Conservation (phyloP, 2,113 vertebrate species). For the Poecilia latipinna region DNA sequence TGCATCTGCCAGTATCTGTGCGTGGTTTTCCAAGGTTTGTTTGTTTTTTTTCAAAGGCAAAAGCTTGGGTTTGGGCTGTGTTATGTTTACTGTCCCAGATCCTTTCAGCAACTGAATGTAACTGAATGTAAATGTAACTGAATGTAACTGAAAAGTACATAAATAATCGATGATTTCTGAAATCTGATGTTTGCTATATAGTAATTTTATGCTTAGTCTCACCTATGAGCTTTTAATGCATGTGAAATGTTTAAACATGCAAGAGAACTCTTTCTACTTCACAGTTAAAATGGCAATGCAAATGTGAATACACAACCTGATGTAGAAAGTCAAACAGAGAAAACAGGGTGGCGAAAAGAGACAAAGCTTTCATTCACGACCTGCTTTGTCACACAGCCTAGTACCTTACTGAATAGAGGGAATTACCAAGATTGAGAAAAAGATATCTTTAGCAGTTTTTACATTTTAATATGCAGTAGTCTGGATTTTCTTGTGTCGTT, state of each 20-base stretch:
- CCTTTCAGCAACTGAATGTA: background rate
- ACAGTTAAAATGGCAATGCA: slow-evolving; percentile 6
- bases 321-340: slow-evolving; percentile 9
- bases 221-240: background rate
- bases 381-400: slow-evolving; percentile 2
- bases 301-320: background rate
- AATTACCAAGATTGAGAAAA: background rate
- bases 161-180: background rate
- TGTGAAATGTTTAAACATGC: slow-evolving; percentile 5
- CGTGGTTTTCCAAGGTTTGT: background rate
- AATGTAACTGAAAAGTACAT: background rate
- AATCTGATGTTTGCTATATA: background rate
- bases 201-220: background rate
- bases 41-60: slow-evolving; percentile 2
- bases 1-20: slow-evolving; percentile 18
- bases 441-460: background rate
- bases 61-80: background rate
- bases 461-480: background rate
- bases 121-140: too few relatives aligned
- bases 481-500: background rate
- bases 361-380: background rate
- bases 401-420: background rate
- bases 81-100: slow-evolving; percentile 12
- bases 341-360: background rate
- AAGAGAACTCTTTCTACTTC: background rate